Evolutionary conservation across 2,797 vertebrate species (phyloP).

Genomic region (Falco naumanni): DNA sequence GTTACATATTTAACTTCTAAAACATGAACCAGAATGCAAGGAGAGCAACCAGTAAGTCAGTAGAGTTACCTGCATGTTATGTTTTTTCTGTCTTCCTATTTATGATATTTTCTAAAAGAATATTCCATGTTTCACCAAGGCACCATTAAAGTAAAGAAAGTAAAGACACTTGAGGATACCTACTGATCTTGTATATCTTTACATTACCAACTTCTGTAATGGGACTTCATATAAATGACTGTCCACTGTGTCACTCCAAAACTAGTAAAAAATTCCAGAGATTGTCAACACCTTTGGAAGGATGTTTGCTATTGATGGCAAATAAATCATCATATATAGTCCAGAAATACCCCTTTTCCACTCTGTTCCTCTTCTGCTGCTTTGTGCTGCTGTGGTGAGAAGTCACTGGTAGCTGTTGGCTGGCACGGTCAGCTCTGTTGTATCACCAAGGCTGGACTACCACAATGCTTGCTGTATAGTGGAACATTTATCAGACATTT

Average conservation of each 20-base stretch:
- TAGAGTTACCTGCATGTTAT: not conserved
- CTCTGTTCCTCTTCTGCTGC: not conserved
- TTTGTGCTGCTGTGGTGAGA: not conserved
- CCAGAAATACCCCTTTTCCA: not conserved
- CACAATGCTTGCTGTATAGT: not conserved
- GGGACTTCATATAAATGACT: not conserved
- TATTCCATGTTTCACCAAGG: not conserved
- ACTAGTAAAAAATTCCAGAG: not conserved
- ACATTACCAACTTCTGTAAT: fast-evolving
- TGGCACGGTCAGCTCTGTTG: not conserved
- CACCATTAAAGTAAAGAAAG: not conserved
- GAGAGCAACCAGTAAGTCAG: not conserved
- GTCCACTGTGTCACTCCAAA: not conserved
- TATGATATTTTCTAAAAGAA: not conserved
- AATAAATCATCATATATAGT: not conserved
- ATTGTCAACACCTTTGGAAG: not conserved
- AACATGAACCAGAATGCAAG: not conserved
- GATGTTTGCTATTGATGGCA: not conserved
- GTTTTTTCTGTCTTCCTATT: not conserved
- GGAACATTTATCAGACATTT: not conserved
- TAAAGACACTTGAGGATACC: not conserved
- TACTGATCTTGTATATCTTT: not conserved
- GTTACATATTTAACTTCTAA: not conserved
- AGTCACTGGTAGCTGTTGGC: not conserved
- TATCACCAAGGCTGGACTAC: not conserved